Conservation (phyloP, 2,888 invertebrate genomes). For the Salpingus planirostris region DNA sequence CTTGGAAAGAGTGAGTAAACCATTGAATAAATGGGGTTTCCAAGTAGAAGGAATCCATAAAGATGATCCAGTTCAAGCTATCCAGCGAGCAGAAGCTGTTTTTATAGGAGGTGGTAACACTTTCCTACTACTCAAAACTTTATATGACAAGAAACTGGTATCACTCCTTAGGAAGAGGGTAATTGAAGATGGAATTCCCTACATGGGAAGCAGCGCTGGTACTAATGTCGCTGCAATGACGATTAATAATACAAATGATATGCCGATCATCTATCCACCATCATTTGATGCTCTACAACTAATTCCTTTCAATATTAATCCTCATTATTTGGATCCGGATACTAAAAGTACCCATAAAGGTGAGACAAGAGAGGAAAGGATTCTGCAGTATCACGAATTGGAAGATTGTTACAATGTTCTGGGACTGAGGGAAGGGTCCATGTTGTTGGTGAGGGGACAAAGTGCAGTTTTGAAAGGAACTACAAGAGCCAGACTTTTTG, state of each 20-base stretch:
- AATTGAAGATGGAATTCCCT: slow-evolving; percentile 54
- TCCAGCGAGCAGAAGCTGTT: slow-evolving; percentile 57
- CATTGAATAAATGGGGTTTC: slow-evolving; percentile 58
- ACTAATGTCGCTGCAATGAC: slow-evolving; percentile 73
- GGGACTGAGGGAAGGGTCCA: slow-evolving; percentile 64
- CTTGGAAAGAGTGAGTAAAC: slow-evolving; percentile 49
- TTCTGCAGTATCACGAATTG: slow-evolving; percentile 58
- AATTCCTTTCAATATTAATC: slow-evolving; percentile 78
- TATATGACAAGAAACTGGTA: slow-evolving; percentile 61
- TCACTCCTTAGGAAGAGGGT: slow-evolving; percentile 55
- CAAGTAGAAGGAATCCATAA: slow-evolving; percentile 59
- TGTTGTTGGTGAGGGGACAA: slow-evolving; percentile 52
- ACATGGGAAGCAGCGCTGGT: slow-evolving; percentile 75
- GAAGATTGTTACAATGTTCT: slow-evolving; percentile 49
- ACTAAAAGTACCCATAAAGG: slow-evolving; percentile 60
- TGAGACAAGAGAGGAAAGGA: slow-evolving; percentile 68
- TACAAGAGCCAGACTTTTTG: slow-evolving; percentile 55
- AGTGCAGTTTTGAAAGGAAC: slow-evolving; percentile 53
- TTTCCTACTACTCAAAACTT: slow-evolving; percentile 59
- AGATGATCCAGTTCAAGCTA: slow-evolving; percentile 45
- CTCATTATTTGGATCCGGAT: slow-evolving; percentile 66
- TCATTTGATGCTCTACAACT: slow-evolving; percentile 61
- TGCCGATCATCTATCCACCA: slow-evolving; percentile 76
- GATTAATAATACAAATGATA: slow-evolving; percentile 80
- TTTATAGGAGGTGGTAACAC: slow-evolving; percentile 79